These are phyloP conservation scores for Cenopis cana DNA, from an alignment of 2,888 invertebrate genomes.

Conservation along the genomic window DNA sequence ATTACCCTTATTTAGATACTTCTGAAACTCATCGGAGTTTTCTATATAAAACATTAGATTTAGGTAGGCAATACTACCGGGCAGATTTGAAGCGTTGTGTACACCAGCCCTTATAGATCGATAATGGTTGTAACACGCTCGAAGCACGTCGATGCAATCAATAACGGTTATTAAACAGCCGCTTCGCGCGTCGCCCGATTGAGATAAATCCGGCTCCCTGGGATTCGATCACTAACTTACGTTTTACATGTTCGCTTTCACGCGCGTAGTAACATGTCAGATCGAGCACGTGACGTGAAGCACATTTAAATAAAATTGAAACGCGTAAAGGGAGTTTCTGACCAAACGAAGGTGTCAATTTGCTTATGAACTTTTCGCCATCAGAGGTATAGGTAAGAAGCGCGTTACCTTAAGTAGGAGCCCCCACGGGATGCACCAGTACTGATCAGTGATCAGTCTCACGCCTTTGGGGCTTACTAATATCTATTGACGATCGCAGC, in stretches of 20 bases:
- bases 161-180: conserved; percentile 35
- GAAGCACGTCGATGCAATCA: conserved; percentile 35
- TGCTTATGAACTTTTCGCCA: too few species aligned
- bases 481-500: too few species aligned
- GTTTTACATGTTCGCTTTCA: neutral
- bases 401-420: too few species aligned
- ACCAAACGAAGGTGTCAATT: neutral
- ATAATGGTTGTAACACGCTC: conserved; percentile 1
- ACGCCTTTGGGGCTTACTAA: too few species aligned
- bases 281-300: too few species aligned
- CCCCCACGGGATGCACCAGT: too few species aligned
- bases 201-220: conserved; percentile 29
- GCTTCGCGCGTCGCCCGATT: conserved; percentile 26
- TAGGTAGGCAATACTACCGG: too few species aligned
- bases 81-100: neutral
- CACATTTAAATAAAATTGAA: neutral
- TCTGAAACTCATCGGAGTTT: too few species aligned
- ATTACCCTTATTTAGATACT: too few species aligned
- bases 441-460: too few species aligned
- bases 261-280: neutral
- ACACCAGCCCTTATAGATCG: neutral
- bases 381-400: too few species aligned
- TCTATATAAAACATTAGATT: too few species aligned
- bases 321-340: neutral
- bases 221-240: neutral